Evolutionary conservation across 1,140 invertebrate species (phyloP), one percentile per base, ranked within the genome.

Genomic region (Drosophila biarmipes): DNA sequence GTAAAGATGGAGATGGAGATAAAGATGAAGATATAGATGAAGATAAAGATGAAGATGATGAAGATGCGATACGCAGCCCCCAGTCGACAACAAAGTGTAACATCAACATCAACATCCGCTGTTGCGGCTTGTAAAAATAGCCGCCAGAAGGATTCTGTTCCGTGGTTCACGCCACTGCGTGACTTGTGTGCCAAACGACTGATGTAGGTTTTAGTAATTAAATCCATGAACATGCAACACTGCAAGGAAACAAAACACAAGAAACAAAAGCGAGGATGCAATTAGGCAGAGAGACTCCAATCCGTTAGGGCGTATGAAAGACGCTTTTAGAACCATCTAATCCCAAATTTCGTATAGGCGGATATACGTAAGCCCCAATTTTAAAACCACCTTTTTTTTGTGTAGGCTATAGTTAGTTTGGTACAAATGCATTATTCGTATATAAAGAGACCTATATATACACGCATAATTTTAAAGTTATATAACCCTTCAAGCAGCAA

Each of bases 151-250:
- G 27, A 45, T 29, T 42, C 53, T 49, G 38, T 37, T 61, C 57
- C 64, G 54, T 54, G 35, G 63, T 53, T 73, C 73, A 68, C 69
- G 53, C 68, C 49, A 52, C 69, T 51, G 73, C 85, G 74, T 73
- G 80, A 90, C 78, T 81, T 91, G 84, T 86, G 90, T 91, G 90
- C 90, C 90, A 91, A 91, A 91, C 79, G 90, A 91, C 90, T 91
- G 90, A 91, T 90, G 79, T 90, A 90, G 81, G 79, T 82, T 90
- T 86, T 90, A 87, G 82, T 78, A 77, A 86, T 82, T 72, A 89
- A 78, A 78, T 51, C 66, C 63, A 76, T 55, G 59, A 80, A 72
- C 45, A 76, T 77, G 57, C 69, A 52, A 77, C 27, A 51, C 57
- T 56, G 43, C 17, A 10, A 31, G 31, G 35, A 34, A n/a, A 49